Conservation (phyloP, 2,797 vertebrate genomes). For the Hoplostethus atlanticus region DNA sequence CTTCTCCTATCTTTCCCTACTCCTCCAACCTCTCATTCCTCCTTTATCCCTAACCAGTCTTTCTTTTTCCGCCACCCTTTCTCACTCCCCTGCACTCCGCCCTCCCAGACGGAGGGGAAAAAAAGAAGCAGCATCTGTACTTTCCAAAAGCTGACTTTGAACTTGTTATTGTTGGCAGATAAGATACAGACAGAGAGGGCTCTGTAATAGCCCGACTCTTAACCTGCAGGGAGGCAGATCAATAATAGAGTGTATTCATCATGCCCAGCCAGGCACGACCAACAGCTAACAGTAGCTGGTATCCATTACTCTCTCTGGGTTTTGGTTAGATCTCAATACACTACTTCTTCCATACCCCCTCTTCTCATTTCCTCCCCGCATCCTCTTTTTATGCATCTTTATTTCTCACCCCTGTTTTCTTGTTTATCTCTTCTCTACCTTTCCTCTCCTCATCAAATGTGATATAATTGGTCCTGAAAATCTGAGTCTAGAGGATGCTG, state of each 20-base stretch:
- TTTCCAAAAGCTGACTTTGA: slow-evolving; percentile 17
- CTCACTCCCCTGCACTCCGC: slow-evolving; percentile 8
- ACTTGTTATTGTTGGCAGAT: slow-evolving; percentile 27
- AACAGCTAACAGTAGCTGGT: slow-evolving; percentile 45
- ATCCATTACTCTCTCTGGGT: slow-evolving; percentile 43
- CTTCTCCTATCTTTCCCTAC: background rate
- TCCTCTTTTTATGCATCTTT: background rate
- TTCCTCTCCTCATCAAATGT: background rate
- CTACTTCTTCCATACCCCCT: background rate
- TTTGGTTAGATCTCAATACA: slow-evolving; percentile 8
- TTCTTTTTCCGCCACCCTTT: slow-evolving; percentile 6
- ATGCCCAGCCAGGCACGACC: slow-evolving; percentile 47
- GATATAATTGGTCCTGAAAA: background rate
- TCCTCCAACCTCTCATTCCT: slow-evolving; percentile 6
- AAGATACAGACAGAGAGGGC: slow-evolving; percentile 24
- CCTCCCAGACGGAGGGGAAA: background rate
- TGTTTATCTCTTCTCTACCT: background rate
- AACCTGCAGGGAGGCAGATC: slow-evolving; percentile 56
- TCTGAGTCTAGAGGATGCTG: background rate
- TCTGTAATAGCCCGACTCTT: slow-evolving; percentile 34
- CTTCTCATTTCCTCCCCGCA: background rate
- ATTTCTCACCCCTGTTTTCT: background rate
- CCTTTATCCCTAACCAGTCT: slow-evolving; percentile 16
- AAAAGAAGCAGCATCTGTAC: slow-evolving; percentile 13
- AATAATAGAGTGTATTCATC: slow-evolving; percentile 63